Evolutionary conservation across 2,797 vertebrate genomes (phyloP), one percentile per base, ranked within the genome.

Genomic region (Pempheris klunzingeri): DNA sequence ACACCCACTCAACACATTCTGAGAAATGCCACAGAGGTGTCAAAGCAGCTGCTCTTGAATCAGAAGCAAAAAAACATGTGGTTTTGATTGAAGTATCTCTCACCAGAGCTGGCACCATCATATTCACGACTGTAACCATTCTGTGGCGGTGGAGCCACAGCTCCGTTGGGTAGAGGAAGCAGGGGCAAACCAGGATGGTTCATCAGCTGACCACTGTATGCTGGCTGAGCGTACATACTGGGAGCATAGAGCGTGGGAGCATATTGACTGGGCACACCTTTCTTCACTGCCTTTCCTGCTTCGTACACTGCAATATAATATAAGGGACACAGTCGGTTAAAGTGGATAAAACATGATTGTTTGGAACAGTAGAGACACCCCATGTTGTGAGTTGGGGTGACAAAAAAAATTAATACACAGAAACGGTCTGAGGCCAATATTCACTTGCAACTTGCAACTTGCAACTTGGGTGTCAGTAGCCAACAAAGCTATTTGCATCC

Each of bases 271-370:
- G 94, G 74, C 0, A 93, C 1, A 0, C 96, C 96, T 0, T 95
- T 92, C 77, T 97, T 98, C 61, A 95, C 97, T 3, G 96, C 97
- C 91, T 98, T 98, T 18, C 97, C 97, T 0, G 97, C 97, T 47
- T 96, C 93, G 7, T 98, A 98, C 77, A 98, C 97, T 98, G 86
- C 1, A 4, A 71, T 53, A 67, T 3, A 63, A 72, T 15, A 67
- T 3, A 63, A 72, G 13, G 3, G 5, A 26, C 61, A 3, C 10
- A 34, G 5, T 14, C 30, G 57, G 39, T 34, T 57, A n/a, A 38
- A 50, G n/a, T 14, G 7, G n/a, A 13, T 20, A 67, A 1, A 17
- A 61, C 10, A 28, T 14, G 36, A 58, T 4, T 4, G 14, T 2
- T 6, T 59, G 24, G 24, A 36, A 34, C 11, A 46, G 18, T 0